Base-by-base conservation (phyloP, 2,113 vertebrate species). In the Crocuta crocuta region DNA sequence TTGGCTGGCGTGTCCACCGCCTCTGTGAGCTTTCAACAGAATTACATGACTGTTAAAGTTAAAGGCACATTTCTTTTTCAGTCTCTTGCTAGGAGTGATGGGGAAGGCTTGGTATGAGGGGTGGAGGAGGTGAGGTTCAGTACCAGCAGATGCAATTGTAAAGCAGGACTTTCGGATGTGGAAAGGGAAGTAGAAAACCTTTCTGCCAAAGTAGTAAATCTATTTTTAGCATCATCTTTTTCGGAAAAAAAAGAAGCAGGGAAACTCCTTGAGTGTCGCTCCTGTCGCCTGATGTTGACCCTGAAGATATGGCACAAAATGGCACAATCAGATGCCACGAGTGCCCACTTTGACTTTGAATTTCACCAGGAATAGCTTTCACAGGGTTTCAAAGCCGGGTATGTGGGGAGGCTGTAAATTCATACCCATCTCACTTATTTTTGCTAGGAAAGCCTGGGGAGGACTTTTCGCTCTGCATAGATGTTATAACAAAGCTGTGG, bases 171-270 rank as follows among this genome's bases (percentile, higher is more conserved):
- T 98, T 97, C 55, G 98, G 80, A 97, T 98, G 97, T 98, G 93
- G 74, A 96, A 97, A 76, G 96, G 94, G 95, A 96, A 89, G 95
- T 97, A 81, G 97, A 98, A 98, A 98, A 98, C 97, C 98, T 98
- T 98, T 98, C 97, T 98, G 98, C 98, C 97, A 98, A 98, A 99
- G 98, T 99, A 99, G 98, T 99, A 99, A 98, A 98, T 98, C 99
- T 99, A 99, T 99, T 99, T 99, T 99, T 99, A 98, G 98, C 58
- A 63, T 98, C 95, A 81, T 97, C 96, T 98, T 98, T 98, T 98
- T 97, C 96, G 48, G 35, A n/a, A 82, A 98, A 98, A 89, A 87
- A 97, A 95, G 90, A 91, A 97, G 76, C 97, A 96, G 96, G 94
- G 98, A 98, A 97, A 97, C 98, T 95, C 97, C 97, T 98, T 95